phyloP scores from a whole-genome alignment of 2,797 vertebrate genomes.

The Intellagama lesueurii region DNA sequence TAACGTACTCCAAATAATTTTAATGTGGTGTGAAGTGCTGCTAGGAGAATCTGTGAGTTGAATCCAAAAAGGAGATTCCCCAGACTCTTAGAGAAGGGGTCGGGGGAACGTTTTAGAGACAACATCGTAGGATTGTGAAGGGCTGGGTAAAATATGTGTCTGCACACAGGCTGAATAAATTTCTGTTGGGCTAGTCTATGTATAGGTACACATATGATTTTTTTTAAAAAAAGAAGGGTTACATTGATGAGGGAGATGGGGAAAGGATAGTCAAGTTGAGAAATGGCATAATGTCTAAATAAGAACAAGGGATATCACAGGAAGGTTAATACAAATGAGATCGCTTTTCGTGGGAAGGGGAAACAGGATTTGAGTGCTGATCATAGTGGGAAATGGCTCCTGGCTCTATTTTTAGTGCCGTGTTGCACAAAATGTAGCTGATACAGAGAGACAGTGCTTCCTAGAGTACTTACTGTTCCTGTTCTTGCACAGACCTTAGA shows the following conservation, averaged over 20 bases:
- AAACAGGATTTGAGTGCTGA: neutral
- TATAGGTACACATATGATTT: neutral
- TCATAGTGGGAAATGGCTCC: neutral
- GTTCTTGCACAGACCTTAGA: neutral
- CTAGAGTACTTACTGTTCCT: neutral
- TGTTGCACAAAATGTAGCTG: neutral
- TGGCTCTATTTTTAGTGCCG: neutral
- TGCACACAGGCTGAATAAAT: neutral
- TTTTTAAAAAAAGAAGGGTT: neutral
- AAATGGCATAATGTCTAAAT: conserved; percentile 5
- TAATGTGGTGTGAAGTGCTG: neutral
- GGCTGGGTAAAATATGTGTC: neutral
- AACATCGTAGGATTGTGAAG: neutral
- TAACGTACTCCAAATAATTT: neutral
- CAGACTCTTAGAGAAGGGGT: too few relatives aligned
- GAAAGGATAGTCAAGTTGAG: neutral
- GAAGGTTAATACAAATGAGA: neutral
- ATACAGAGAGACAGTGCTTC: neutral
- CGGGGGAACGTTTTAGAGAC: too few relatives aligned
- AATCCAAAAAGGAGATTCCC: too few relatives aligned
- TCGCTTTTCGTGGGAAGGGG: neutral
- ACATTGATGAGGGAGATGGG: too few relatives aligned
- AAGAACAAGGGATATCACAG: neutral
- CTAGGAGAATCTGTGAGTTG: too few relatives aligned
- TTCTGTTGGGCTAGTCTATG: neutral